These are phyloP conservation scores for Sebastes umbrosus DNA, from an alignment of 2,797 vertebrate genomes.

Conservation along the genomic window DNA sequence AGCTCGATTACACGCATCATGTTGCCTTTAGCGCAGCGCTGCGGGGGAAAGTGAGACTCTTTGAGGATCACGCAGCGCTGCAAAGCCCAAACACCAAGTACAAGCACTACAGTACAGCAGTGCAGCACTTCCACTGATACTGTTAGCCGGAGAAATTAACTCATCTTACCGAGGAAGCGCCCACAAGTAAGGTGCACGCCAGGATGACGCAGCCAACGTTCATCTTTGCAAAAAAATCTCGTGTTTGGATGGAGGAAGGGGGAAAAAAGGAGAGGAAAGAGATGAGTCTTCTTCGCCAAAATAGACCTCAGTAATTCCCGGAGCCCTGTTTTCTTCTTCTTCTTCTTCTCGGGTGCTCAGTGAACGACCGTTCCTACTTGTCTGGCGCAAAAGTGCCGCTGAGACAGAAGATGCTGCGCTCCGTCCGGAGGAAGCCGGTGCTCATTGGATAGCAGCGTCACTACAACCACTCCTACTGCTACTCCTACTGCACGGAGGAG, in stretches of 20 bases:
- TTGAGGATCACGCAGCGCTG: slow-evolving; percentile 29
- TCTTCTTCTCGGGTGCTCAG: slow-evolving; percentile 53
- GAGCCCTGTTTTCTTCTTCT: slow-evolving; percentile 25
- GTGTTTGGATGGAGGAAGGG: not conserved
- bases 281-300: slow-evolving; percentile 52
- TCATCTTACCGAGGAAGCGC: slow-evolving; percentile 82
- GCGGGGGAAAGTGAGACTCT: slow-evolving; percentile 57
- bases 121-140: slow-evolving; percentile 64
- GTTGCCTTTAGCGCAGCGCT: slow-evolving; percentile 53
- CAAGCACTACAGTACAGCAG: slow-evolving; percentile 63
- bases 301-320: slow-evolving; percentile 73
- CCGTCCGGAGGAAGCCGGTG: slow-evolving; percentile 78
- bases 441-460: slow-evolving; percentile 78
- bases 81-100: slow-evolving; percentile 15
- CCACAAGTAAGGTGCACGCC: slow-evolving; percentile 77
- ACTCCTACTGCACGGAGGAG: not conserved
- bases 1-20: slow-evolving; percentile 24
- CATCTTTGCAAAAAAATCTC: slow-evolving; percentile 75
- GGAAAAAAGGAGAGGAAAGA: not conserved
- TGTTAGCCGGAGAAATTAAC: slow-evolving; percentile 39
- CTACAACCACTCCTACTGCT: slow-evolving; percentile 79
- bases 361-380: slow-evolving; percentile 72
- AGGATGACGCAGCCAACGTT: slow-evolving; percentile 74
- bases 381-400: slow-evolving; percentile 90
- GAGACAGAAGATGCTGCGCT: slow-evolving; percentile 85